Conservation (phyloP, 2,888 invertebrate species). For the Melinopterus prodromus region DNA sequence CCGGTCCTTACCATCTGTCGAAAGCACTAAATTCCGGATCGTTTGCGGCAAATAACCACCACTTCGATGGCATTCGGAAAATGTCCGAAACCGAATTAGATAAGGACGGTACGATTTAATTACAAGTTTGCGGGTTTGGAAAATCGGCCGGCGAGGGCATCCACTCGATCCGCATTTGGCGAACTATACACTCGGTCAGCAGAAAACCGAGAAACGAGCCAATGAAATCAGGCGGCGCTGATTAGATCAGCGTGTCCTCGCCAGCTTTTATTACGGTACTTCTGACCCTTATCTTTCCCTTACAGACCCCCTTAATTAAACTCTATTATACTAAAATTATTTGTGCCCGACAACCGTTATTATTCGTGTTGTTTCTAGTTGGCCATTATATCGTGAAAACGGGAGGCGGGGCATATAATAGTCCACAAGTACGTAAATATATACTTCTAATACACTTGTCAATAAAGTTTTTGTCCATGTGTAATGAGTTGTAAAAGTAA, state of each 20-base stretch:
- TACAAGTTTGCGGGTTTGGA: background rate
- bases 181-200: background rate
- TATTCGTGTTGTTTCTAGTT: background rate
- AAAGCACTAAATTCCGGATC: background rate
- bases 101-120: background rate
- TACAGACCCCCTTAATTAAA: background rate
- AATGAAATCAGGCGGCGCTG: background rate
- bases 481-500: too few species aligned
- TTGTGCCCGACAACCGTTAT: background rate
- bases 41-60: background rate
- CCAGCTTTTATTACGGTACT: background rate
- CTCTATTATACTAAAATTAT: background rate
- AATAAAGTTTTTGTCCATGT: too few species aligned
- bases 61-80: background rate
- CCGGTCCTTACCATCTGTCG: background rate
- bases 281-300: background rate
- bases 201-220: conserved; percentile 4
- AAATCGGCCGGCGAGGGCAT: background rate
- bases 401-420: too few species aligned
- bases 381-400: background rate
- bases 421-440: too few species aligned
- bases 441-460: too few species aligned
- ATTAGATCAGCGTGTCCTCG: background rate
- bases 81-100: background rate
- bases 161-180: background rate